Evolutionary conservation across 2,797 vertebrate species (phyloP).

Genomic region (Anableps anableps): DNA sequence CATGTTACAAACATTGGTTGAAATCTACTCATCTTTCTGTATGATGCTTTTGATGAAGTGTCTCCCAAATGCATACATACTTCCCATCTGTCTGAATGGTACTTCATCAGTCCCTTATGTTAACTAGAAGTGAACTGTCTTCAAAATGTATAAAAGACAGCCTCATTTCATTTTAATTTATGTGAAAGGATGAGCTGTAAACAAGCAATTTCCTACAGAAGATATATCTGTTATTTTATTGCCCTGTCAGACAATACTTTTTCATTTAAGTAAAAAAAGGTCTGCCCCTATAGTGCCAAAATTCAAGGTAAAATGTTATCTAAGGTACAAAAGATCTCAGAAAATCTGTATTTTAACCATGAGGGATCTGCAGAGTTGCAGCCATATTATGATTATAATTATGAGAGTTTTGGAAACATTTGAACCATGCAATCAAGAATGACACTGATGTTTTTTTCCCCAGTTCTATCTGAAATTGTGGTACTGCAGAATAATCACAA

Average conservation of each 20-base stretch:
- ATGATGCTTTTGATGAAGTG: constrained; percentile 25
- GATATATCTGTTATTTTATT: neutral
- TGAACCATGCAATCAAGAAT: constrained; percentile 1
- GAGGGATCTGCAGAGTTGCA: neutral
- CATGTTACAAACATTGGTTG: no score
- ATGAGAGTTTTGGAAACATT: constrained; percentile 9
- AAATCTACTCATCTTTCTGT: constrained; percentile 5
- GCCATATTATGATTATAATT: neutral
- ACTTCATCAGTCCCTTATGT: constrained; percentile 23
- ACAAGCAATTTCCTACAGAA: neutral
- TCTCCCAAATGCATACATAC: constrained; percentile 17
- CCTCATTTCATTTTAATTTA: neutral
- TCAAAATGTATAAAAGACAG: neutral
- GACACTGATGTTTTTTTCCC: neutral
- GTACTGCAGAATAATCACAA: constrained; percentile 27
- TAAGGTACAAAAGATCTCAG: neutral
- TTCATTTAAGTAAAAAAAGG: neutral
- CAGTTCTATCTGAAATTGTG: neutral
- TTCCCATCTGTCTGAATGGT: constrained; percentile 24
- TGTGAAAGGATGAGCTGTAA: neutral
- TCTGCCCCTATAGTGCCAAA: neutral
- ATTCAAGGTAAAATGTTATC: neutral
- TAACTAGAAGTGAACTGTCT: constrained; percentile 9
- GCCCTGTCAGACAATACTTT: neutral
- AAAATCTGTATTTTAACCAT: neutral